Base-by-base conservation (phyloP, 2,888 invertebrate genomes). In the Eurytoma californica region DNA sequence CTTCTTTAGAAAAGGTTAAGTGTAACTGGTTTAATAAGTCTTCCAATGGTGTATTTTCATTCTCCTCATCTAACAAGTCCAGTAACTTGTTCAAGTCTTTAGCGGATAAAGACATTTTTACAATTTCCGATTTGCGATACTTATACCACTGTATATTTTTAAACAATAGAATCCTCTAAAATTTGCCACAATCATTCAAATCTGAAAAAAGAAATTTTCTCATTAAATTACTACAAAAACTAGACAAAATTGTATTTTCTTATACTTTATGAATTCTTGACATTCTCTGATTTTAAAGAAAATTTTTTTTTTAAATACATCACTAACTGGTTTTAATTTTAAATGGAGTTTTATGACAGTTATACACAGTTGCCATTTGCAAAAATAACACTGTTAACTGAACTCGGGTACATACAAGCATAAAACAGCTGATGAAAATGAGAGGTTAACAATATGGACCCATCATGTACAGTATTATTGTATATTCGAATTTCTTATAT, bases 1-100 rank as follows among this genome's bases (percentile, higher is more conserved):
- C 96, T 72, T 94, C 92, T 88, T 94, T 94, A 28, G 94, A 93
- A 89, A 97, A 97, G 84, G 93, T 93, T 87, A 95, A 95, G 87
- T 95, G 95, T 60, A 97, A 92, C 87, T 95, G 95, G 84, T 92
- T 92, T 72, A 95, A 94, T 85, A 97, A 92, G 63, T 92, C 92
- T 86, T 97, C 97, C 87, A 97, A 92, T 47, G 82, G 86, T 30
- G 82, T 85, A 53, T 88, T 88, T 53, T 86, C 79, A 81, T 90
- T 89, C 20, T 89, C 88, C 79, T 90, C 89, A 53, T 88, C 88
- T 0, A 90, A 84, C 39, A 90, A 84, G 60, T 88, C 87, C 68
- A 90, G 74, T 24, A 90, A 80, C 66, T 88, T 88, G 13, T 84
- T 82, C 61, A 90, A 79, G 61, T 89, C 87, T 78, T 85, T 83